These are phyloP conservation scores for Periparus ater DNA, from an alignment of 2,797 vertebrate genomes.

Conservation along the genomic window DNA sequence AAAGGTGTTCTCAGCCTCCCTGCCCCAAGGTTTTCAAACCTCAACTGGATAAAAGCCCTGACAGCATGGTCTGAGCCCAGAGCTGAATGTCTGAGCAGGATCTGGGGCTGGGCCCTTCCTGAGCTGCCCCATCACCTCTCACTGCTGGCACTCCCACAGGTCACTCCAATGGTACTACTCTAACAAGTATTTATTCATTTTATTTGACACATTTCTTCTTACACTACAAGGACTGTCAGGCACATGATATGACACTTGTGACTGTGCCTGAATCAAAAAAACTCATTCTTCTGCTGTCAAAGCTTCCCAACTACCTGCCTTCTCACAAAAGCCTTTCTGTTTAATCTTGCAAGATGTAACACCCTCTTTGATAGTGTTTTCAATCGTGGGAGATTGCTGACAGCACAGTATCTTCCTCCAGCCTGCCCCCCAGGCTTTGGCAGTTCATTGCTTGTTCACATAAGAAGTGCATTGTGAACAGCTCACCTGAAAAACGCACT, in stretches of 20 bases:
- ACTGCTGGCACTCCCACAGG: not conserved
- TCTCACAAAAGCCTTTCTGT: not conserved
- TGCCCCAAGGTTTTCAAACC: not conserved
- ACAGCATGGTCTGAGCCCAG: not conserved
- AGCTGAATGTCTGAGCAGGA: not conserved
- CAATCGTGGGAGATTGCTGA: not conserved
- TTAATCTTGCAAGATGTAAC: not conserved
- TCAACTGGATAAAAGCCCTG: not conserved
- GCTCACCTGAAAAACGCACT: not conserved
- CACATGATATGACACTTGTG: not conserved
- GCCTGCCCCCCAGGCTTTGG: not conserved
- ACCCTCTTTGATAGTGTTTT: not conserved
- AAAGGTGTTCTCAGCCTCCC: not conserved
- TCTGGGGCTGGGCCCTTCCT: not conserved
- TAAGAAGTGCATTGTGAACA: not conserved
- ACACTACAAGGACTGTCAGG: not conserved
- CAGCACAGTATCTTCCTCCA: not conserved
- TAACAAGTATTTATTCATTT: not conserved
- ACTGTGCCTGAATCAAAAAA: not conserved
- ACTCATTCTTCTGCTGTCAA: not conserved
- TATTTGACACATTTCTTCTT: not conserved
- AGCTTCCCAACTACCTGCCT: not conserved
- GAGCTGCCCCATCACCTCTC: not conserved
- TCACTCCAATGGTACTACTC: not conserved
- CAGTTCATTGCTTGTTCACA: not conserved